Percentiles rank a stretch among this genome's conserved stretches.
These are phyloP conservation scores for Takifugu bimaculatus DNA, from an alignment of 2,113 vertebrate species.

Conservation along the genomic window DNA sequence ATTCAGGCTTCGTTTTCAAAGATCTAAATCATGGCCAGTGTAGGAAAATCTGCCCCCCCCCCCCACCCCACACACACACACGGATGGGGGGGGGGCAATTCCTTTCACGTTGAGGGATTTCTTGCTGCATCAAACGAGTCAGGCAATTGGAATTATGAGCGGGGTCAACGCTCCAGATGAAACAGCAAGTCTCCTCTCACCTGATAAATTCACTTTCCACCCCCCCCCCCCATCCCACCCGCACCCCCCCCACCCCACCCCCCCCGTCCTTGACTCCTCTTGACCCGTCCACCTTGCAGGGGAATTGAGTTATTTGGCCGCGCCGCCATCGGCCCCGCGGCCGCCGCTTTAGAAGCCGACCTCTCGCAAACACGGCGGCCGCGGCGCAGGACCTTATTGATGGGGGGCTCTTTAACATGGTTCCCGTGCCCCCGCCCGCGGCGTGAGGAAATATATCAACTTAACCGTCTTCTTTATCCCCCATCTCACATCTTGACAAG, in stretches of 20 bases:
- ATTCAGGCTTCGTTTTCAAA: constrained; percentile 37
- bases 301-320: constrained; percentile 63
- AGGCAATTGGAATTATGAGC: constrained; percentile 63
- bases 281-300: constrained; percentile 55
- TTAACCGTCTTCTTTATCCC: constrained; percentile 46
- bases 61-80: not conserved
- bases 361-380: constrained; percentile 46
- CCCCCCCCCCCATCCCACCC: constrained; percentile 8
- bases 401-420: constrained; percentile 62
- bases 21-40: constrained; percentile 32
- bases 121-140: constrained; percentile 67
- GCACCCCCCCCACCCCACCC: not conserved
- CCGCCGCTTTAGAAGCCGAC: constrained; percentile 55
- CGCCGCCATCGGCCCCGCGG: constrained; percentile 44
- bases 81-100: constrained; percentile 42
- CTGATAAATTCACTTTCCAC: constrained; percentile 54
- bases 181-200: constrained; percentile 34
- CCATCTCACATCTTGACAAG: constrained; percentile 26
- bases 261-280: constrained; percentile 65
- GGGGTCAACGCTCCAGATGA: constrained; percentile 60
- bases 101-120: constrained; percentile 58
- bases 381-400: constrained; percentile 54
- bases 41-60: not conserved
- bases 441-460: constrained; percentile 58
- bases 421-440: constrained; percentile 47